A percentile compares a stretch with the other conserved stretches of the same genome.
Conservation (phyloP, 2,797 vertebrate species). For the Hirundo rustica region DNA sequence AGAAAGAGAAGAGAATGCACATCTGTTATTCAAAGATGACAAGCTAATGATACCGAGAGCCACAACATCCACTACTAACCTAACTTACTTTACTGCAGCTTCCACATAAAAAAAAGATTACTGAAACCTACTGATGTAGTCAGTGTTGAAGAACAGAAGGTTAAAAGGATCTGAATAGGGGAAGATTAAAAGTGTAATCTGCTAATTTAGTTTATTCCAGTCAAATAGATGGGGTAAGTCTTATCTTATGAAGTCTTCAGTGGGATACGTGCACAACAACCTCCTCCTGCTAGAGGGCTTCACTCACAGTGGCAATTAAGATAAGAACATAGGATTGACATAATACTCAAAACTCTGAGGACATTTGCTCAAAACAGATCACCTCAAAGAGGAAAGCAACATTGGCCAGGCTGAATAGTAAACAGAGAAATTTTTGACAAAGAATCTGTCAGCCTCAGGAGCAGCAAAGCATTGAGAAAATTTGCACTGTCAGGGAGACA, state of each 20-base stretch:
- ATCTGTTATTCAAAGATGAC: not conserved
- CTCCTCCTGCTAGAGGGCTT: not conserved
- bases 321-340: rapidly evolving
- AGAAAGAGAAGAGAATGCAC: not conserved
- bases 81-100: not conserved
- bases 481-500: not conserved
- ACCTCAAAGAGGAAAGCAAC: not conserved
- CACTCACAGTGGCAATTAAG: not conserved
- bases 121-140: not conserved
- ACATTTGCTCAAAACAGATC: not conserved
- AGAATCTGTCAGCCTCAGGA: not conserved
- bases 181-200: not conserved
- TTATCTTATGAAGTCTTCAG: not conserved
- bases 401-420: not conserved
- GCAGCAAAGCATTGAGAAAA: not conserved
- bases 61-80: not conserved
- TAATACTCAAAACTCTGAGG: not conserved
- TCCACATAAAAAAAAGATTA: not conserved
- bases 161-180: not conserved
- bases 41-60: not conserved
- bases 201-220: not conserved
- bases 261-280: not conserved
- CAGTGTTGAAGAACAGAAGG: not conserved
- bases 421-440: not conserved
- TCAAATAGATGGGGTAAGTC: not conserved